These are phyloP conservation scores for Melinopterus prodromus DNA, from an alignment of 2,888 invertebrate genomes.

Conservation along the genomic window DNA sequence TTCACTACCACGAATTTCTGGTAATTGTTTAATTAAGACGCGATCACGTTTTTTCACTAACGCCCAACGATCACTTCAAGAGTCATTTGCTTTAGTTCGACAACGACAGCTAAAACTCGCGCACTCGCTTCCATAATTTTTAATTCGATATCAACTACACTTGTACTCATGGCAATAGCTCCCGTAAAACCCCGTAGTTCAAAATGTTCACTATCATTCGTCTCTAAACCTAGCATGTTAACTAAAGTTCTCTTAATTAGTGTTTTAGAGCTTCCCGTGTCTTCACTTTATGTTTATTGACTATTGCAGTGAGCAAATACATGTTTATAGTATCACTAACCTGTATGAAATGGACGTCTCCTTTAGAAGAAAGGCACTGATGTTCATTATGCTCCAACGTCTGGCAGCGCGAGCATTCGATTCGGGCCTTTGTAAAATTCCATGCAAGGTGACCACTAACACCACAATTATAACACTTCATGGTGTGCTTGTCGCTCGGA, in stretches of 20 bases:
- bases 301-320: slow-evolving; percentile 22
- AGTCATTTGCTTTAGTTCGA: background rate
- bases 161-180: background rate
- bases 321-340: slow-evolving; percentile 11
- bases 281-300: slow-evolving; percentile 24
- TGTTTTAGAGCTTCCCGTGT: slow-evolving; percentile 25
- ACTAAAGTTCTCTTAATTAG: slow-evolving; percentile 25
- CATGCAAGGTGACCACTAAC: slow-evolving; percentile 4
- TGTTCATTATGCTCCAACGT: slow-evolving; percentile 10
- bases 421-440: slow-evolving; percentile 20
- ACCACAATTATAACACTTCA: slow-evolving; percentile 26
- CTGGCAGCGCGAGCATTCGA: slow-evolving; percentile 24
- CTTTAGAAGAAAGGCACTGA: slow-evolving; percentile 12
- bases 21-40: slow-evolving; percentile 14
- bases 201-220: background rate
- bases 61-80: slow-evolving; percentile 26
- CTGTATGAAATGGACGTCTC: background rate
- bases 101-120: slow-evolving; percentile 17
- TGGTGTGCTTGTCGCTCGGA: background rate
- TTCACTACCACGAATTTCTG: background rate
- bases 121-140: slow-evolving; percentile 17
- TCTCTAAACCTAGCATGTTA: background rate
- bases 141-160: background rate
- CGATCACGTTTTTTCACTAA: background rate
- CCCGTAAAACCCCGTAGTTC: slow-evolving; percentile 28